phyloP scores from a whole-genome alignment of 2,113 vertebrate genomes.

The Callochromis pleurospilus region DNA sequence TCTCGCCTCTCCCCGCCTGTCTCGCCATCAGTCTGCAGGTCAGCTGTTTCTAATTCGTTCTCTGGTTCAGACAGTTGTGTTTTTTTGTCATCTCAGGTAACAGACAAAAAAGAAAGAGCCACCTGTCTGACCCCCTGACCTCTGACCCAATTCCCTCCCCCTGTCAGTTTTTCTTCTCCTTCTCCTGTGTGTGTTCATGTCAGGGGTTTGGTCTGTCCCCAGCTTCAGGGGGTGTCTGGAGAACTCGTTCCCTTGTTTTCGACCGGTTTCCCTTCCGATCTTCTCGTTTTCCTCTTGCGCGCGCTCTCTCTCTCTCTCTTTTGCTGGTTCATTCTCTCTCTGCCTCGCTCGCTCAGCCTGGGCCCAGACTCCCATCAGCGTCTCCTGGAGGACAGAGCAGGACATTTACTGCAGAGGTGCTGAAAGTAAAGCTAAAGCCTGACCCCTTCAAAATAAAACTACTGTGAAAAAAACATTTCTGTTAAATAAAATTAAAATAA shows the following conservation, averaged over 20 bases:
- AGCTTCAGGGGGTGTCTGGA: conserved; percentile 30
- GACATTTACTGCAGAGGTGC: conserved; percentile 40
- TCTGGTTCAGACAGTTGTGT: conserved; percentile 1
- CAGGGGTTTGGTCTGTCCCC: conserved; percentile 44
- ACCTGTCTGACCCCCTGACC: conserved; percentile 26
- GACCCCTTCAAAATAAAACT: background rate
- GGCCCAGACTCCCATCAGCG: conserved; percentile 65
- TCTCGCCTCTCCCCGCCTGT: background rate
- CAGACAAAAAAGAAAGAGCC: conserved; percentile 54
- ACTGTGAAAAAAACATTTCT: background rate
- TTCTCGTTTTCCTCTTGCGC: background rate
- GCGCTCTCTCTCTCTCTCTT: conserved; percentile 36
- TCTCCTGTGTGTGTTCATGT: conserved; percentile 44
- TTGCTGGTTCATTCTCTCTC: conserved; percentile 12
- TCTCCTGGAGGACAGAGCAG: conserved; percentile 69
- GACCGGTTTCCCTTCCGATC: conserved; percentile 45
- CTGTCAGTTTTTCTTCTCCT: background rate
- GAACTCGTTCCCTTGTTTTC: conserved; percentile 28
- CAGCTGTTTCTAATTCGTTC: background rate
- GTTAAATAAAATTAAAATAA: background rate
- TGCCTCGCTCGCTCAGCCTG: conserved; percentile 36
- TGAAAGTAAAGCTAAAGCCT: background rate
- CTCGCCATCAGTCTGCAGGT: background rate
- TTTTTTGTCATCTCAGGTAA: conserved; percentile 30
- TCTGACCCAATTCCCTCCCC: conserved; percentile 20